Percentiles rank a stretch among this genome's conserved stretches.
phyloP scores from a whole-genome alignment of 2,113 vertebrate species.

The Mola mola region DNA sequence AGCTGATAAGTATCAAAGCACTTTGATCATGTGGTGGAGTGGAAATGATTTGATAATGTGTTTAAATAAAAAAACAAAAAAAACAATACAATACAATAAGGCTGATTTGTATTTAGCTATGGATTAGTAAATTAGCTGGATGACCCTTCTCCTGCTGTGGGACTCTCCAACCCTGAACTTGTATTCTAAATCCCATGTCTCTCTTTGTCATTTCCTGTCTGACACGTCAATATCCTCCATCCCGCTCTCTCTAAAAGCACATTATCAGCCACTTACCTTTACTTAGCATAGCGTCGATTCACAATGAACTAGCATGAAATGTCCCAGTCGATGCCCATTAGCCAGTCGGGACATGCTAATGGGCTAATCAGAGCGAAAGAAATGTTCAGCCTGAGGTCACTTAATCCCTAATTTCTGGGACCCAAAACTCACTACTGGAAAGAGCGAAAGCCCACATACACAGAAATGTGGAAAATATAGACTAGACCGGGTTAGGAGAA shows the following conservation, averaged over 20 bases:
- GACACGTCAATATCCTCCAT: constrained; percentile 8
- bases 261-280: constrained; percentile 63
- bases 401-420: neutral
- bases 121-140: neutral
- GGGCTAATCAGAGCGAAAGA: constrained; percentile 71
- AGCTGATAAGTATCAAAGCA: too few species aligned
- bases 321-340: constrained; percentile 49
- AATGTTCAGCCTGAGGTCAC: constrained; percentile 44
- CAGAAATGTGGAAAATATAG: too few species aligned
- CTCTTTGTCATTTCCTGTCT: constrained; percentile 26
- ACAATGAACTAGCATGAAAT: constrained; percentile 52
- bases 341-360: constrained; percentile 58
- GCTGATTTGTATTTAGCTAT: neutral
- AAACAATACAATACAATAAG: neutral
- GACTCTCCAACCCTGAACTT: neutral
- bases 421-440: too few species aligned
- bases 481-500: too few species aligned
- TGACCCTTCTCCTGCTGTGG: neutral
- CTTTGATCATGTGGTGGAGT: too few species aligned
- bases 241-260: constrained; percentile 47
- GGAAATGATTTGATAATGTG: too few species aligned
- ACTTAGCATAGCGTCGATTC: constrained; percentile 65
- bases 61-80: too few species aligned
- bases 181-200: neutral
- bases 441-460: too few species aligned